These are phyloP conservation scores for Protobothrops mucrosquamatus DNA, from an alignment of 2,113 vertebrate genomes.

Conservation along the genomic window DNA sequence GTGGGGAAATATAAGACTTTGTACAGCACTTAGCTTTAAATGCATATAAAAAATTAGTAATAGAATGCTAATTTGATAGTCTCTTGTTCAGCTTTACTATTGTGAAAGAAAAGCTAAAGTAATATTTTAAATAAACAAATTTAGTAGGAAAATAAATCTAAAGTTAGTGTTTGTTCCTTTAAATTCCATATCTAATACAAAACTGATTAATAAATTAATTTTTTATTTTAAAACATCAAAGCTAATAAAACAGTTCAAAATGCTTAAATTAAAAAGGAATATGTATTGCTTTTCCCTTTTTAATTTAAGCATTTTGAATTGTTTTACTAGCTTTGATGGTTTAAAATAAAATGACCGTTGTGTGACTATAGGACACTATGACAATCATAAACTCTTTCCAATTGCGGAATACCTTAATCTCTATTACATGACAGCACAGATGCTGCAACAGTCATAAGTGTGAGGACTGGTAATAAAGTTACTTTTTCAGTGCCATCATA, in stretches of 20 bases:
- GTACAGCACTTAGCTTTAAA: background rate
- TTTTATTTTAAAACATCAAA: background rate
- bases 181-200: background rate
- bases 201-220: background rate
- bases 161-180: background rate
- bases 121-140: background rate
- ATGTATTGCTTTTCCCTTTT: background rate
- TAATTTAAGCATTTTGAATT: too few relatives aligned
- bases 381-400: background rate
- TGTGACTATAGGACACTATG: background rate
- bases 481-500: background rate
- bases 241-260: background rate
- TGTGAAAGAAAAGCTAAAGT: background rate
- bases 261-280: background rate
- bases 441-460: background rate
- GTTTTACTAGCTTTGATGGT: background rate
- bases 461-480: background rate
- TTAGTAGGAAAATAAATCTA: background rate
- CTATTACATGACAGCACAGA: background rate
- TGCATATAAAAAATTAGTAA: background rate
- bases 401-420: background rate
- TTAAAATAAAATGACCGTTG: background rate
- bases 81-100: background rate
- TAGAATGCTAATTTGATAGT: background rate
- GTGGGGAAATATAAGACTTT: background rate